Evolutionary conservation across 2,113 vertebrate genomes (phyloP), one percentile per base, ranked within the genome.

Genomic region (Periophthalmus modestus): DNA sequence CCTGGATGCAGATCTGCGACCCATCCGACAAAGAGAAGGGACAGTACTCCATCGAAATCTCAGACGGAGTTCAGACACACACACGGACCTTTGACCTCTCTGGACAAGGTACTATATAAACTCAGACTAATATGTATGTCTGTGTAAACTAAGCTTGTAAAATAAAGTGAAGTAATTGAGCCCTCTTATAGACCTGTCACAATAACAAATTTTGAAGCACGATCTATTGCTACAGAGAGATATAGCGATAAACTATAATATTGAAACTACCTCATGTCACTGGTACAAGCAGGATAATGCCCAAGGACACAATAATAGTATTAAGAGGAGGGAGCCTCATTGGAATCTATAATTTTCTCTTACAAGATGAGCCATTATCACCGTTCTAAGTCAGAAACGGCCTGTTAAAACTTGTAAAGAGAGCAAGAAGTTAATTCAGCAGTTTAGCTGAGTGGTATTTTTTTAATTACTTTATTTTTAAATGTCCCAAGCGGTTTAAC

Each of bases 21-120:
- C 98, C 98, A 1, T 94, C 95, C 0, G 97, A 99, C 79, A 97
- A 95, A 84, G 97, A 99, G 84, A 98, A 98, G 79, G 97, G 98
- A 0, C 95, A 96, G 52, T 99, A 98, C 80, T 89, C 94, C 19
- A 97, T 99, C 16, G 96, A 99, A 93, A 95, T 99, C 43, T 93
- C 92, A 0, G 96, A 98, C 0, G 92, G 78, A 14, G 95, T 94
- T 28, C 87, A 94, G 34, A 94, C 93, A 23, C 92, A 97, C 82
- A 93, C 95, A 24, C 94, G 97, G 16, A 92, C 89, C 0, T 91
- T 99, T 6, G 98, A 99, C 91, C 94, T 99, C 24, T 98, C 97
- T 2, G 98, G 97, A 68, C 96, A 97, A 94, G 98, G 97, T 96
- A 55, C 61, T 19, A 19, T 43, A 43, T 43, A 43, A 43, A 43